Percentiles rank a stretch among this genome's conserved stretches.
Conservation (phyloP, 37 sponge, comb jelly and placozoan genomes). For the Amphimedon queenslandica region DNA sequence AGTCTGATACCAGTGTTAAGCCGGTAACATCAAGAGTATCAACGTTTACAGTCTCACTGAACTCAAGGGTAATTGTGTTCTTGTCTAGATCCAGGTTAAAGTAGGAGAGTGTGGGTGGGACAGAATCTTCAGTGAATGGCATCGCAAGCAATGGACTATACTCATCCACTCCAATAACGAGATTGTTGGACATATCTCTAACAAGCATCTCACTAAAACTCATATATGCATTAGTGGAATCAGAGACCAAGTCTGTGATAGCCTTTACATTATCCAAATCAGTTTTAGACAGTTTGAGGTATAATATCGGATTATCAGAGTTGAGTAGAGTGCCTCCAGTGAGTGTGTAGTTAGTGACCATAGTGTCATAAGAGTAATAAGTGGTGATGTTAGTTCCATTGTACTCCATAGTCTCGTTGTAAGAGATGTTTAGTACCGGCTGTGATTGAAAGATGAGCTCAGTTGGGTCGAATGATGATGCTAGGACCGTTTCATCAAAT, state of each 20-base stretch:
- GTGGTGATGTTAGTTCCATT: conserved; percentile 2
- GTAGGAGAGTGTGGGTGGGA: conserved; percentile 43
- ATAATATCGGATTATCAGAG: conserved; percentile 43
- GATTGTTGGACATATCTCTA: conserved; percentile 76
- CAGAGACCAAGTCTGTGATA: conserved; percentile 31
- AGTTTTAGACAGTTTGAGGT: conserved; percentile 32
- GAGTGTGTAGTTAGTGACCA: conserved; percentile 48
- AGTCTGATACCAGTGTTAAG: conserved; percentile 55
- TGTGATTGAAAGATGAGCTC: conserved; percentile 38
- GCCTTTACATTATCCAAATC: conserved; percentile 81
- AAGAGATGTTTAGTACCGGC: not conserved
- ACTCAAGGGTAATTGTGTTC: conserved; percentile 50
- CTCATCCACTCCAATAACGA: conserved; percentile 23
- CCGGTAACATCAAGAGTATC: conserved; percentile 42
- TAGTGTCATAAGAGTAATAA: conserved; percentile 22
- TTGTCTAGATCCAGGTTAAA: conserved; percentile 65
- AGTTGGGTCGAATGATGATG: conserved; percentile 55
- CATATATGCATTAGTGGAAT: conserved; percentile 45
- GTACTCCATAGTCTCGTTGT: conserved; percentile 10
- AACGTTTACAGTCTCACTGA: conserved; percentile 85
- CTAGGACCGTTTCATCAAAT: conserved; percentile 90
- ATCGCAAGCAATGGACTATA: conserved; percentile 28
- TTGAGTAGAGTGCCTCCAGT: conserved; percentile 33
- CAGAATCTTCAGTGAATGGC: conserved; percentile 36
- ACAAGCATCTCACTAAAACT: conserved; percentile 31